Percentiles rank a stretch among this genome's conserved stretches.
Evolutionary conservation across 2,113 vertebrate genomes (phyloP).

Genomic region (Dasyprocta punctata): DNA sequence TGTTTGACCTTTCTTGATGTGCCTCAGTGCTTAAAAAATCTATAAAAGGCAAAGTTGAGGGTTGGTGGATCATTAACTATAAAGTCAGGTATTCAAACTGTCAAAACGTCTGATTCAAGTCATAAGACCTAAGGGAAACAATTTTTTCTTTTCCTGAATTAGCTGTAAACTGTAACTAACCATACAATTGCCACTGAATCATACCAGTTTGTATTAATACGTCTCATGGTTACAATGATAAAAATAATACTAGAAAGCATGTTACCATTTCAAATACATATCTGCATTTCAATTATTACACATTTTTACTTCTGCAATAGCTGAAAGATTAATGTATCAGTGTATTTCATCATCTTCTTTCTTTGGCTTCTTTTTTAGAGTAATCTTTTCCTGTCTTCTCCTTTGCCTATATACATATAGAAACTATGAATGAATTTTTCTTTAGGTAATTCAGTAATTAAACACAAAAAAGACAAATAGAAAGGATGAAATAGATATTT

Average conservation of each 20-base stretch:
- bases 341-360: background rate
- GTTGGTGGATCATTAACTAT: slow-evolving; percentile 37
- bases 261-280: background rate
- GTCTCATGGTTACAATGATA: slow-evolving; percentile 5
- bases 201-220: background rate
- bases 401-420: background rate
- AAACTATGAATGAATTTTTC: background rate
- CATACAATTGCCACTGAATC: background rate
- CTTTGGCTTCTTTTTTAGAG: background rate
- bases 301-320: background rate
- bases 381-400: background rate
- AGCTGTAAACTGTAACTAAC: background rate
- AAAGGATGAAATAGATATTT: slow-evolving; percentile 19
- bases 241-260: slow-evolving; percentile 4
- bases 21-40: background rate
- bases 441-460: slow-evolving; percentile 39
- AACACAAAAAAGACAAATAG: background rate
- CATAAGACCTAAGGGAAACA: background rate
- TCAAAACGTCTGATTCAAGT: slow-evolving; percentile 49
- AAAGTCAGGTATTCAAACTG: slow-evolving; percentile 21
- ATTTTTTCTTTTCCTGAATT: slow-evolving; percentile 25
- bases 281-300: background rate
- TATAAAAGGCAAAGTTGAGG: background rate
- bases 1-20: slow-evolving; percentile 53
- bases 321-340: background rate